Evolutionary conservation across 2,113 vertebrate species (phyloP).

Genomic region (Spilogale gracilis): DNA sequence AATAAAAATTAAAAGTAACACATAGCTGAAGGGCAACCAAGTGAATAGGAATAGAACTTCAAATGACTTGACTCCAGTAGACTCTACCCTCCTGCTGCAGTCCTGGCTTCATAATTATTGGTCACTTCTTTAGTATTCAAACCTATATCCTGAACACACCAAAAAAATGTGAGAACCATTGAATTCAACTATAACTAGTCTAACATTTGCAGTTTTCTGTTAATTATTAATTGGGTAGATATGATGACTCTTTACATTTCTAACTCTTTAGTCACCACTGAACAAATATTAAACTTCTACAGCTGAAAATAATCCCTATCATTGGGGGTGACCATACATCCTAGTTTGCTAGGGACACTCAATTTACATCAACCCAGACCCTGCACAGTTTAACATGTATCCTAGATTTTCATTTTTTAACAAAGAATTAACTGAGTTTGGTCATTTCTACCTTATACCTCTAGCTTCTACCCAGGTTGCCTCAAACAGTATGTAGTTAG

Average conservation of each 20-base stretch:
- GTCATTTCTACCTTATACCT: background rate
- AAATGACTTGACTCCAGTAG: background rate
- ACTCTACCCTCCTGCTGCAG: background rate
- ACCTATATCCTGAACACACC: background rate
- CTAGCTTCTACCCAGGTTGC: background rate
- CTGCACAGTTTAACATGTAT: background rate
- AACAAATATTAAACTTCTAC: background rate
- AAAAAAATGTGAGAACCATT: background rate
- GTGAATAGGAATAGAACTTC: background rate
- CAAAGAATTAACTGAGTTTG: background rate
- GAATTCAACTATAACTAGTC: background rate
- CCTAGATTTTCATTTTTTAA: background rate
- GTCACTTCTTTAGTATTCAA: background rate
- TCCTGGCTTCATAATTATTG: background rate
- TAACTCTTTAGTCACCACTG: background rate
- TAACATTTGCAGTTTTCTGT: background rate
- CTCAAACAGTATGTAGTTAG: background rate
- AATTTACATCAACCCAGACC: background rate
- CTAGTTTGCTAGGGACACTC: background rate
- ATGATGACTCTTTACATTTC: background rate
- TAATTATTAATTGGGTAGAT: slow-evolving; percentile 24
- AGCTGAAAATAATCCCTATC: background rate
- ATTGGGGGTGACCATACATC: background rate
- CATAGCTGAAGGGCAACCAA: background rate
- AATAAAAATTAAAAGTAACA: background rate